Conservation (phyloP, 1,140 invertebrate genomes). For the Aricia agestis region DNA sequence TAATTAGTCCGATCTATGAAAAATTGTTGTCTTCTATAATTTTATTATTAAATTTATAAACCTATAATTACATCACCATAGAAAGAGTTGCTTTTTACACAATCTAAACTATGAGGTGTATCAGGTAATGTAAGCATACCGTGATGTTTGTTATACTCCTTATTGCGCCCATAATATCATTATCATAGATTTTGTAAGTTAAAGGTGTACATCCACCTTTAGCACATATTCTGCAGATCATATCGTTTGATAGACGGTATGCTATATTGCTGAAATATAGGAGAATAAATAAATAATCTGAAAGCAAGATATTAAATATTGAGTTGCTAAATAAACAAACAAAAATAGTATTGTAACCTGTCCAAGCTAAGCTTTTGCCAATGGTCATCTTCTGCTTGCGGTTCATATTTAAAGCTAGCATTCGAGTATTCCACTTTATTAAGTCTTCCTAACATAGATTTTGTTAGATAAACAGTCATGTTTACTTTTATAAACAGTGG, state of each 20-base stretch:
- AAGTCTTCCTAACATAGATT: constrained; percentile 55
- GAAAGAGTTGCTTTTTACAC: too few species aligned
- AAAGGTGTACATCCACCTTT: constrained; percentile 49
- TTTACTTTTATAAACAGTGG: constrained; percentile 15
- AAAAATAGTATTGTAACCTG: constrained; percentile 31
- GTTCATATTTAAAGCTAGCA: constrained; percentile 32
- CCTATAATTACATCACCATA: too few species aligned
- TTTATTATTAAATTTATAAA: too few species aligned
- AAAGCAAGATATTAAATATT: too few species aligned
- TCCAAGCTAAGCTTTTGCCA: constrained; percentile 55
- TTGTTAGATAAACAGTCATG: constrained; percentile 63
- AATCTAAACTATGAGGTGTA: too few species aligned
- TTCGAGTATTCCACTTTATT: constrained; percentile 47
- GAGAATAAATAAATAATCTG: constrained; percentile 17
- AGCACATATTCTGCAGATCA: constrained; percentile 65
- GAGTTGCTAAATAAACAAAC: neutral
- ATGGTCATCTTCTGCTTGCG: constrained; percentile 39
- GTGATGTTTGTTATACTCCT: constrained; percentile 55
- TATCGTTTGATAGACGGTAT: constrained; percentile 47
- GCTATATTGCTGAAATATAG: constrained; percentile 46
- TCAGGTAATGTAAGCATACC: constrained; percentile 38
- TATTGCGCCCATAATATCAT: constrained; percentile 59
- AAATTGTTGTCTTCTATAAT: too few species aligned
- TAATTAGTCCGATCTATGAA: too few species aligned
- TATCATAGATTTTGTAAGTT: constrained; percentile 47